These are phyloP conservation scores for Hipparchia sbordonii DNA, from an alignment of 2,888 invertebrate genomes.

Conservation along the genomic window DNA sequence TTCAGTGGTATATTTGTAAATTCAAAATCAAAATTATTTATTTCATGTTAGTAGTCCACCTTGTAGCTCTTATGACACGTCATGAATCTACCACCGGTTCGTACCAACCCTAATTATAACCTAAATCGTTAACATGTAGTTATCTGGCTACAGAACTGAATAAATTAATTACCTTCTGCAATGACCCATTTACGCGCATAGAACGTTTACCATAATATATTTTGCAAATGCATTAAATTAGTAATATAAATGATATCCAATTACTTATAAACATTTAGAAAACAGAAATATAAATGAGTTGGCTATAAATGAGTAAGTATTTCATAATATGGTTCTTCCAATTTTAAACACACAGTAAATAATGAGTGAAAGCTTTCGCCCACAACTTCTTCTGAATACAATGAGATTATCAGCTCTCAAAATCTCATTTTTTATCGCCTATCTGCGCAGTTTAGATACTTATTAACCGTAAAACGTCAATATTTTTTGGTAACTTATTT, in stretches of 20 bases:
- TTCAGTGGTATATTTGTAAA: too few species aligned
- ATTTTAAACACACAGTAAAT: neutral
- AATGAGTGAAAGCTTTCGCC: conserved; percentile 15
- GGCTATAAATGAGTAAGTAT: neutral
- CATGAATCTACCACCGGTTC: too few species aligned
- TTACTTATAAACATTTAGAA: conserved; percentile 8
- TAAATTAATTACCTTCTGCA: conserved; percentile 27
- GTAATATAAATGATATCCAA: neutral
- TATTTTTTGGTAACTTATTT: neutral
- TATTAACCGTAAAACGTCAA: neutral
- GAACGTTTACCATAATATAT: neutral
- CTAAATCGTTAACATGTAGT: conserved; percentile 7
- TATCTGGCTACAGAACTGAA: conserved; percentile 18
- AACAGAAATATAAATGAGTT: neutral
- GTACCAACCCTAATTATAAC: too few species aligned
- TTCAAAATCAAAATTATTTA: too few species aligned
- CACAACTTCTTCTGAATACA: conserved; percentile 12
- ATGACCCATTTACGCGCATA: conserved; percentile 24
- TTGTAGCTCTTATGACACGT: too few species aligned
- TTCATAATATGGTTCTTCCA: conserved; percentile 1
- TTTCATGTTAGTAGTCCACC: too few species aligned
- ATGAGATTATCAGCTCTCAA: neutral
- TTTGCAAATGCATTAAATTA: too few species aligned
- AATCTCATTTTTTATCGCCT: neutral
- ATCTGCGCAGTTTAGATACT: neutral